These are phyloP conservation scores for Thereva unica DNA, from an alignment of 2,888 invertebrate species.

Conservation along the genomic window DNA sequence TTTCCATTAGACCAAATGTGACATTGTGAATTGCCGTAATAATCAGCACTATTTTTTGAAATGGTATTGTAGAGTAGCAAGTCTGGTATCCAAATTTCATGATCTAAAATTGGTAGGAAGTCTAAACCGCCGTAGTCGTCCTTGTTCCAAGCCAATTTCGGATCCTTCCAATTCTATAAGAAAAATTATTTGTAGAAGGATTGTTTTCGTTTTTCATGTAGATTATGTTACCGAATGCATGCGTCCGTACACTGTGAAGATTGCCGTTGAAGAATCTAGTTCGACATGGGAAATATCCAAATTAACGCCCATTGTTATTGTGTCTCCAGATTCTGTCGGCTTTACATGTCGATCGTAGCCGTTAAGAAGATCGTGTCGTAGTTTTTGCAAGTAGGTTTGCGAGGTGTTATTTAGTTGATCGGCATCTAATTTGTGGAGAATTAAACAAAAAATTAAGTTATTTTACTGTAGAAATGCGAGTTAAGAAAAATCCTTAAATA, in stretches of 20 bases:
- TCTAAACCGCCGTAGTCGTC: slow-evolving; percentile 68
- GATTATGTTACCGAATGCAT: slow-evolving; percentile 63
- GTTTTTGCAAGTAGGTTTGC: slow-evolving; percentile 52
- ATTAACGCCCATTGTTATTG: slow-evolving; percentile 55
- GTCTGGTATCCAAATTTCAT: slow-evolving; percentile 81
- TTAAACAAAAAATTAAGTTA: no score
- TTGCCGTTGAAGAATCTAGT: slow-evolving; percentile 63
- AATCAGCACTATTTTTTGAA: slow-evolving; percentile 63
- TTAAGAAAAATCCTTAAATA: no score
- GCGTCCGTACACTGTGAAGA: slow-evolving; percentile 63
- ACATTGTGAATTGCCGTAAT: slow-evolving; percentile 64
- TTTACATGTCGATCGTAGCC: slow-evolving; percentile 57
- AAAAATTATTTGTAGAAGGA: background rate
- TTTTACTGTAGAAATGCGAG: no score
- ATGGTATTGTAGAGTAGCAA: slow-evolving; percentile 72
- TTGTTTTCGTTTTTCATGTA: background rate
- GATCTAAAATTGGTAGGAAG: slow-evolving; percentile 65
- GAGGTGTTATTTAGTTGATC: slow-evolving; percentile 7
- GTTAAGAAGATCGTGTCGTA: slow-evolving; percentile 63
- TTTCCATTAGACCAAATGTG: slow-evolving; percentile 50
- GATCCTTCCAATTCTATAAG: slow-evolving; percentile 73
- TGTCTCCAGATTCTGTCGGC: slow-evolving; percentile 50
- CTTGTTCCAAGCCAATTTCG: slow-evolving; percentile 73
- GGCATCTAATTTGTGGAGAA: background rate
- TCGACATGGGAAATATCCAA: slow-evolving; percentile 63